Percentiles rank a stretch among this genome's conserved stretches.
Conservation (phyloP, 2,797 vertebrate species). For the Parambassis ranga region DNA sequence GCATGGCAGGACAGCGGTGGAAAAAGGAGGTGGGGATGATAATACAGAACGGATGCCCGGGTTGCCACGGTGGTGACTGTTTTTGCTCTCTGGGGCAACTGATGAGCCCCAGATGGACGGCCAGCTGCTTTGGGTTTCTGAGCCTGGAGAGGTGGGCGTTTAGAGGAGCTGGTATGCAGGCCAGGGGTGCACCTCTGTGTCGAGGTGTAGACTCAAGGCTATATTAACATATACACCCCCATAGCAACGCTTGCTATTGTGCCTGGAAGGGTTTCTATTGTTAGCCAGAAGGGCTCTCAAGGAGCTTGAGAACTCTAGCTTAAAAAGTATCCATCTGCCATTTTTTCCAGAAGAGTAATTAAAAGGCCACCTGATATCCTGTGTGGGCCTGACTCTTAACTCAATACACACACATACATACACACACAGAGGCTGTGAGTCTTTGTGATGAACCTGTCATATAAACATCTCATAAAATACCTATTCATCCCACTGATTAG, state of each 20-base stretch:
- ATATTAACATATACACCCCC: conserved; percentile 27
- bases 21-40: conserved; percentile 42
- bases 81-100: conserved; percentile 59
- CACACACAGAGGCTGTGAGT: conserved; percentile 6
- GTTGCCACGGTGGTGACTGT: conserved; percentile 41
- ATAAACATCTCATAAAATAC: conserved; percentile 33
- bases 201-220: conserved; percentile 33
- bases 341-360: conserved; percentile 48
- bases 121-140: conserved; percentile 66
- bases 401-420: neutral
- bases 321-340: conserved; percentile 57
- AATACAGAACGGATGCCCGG: conserved; percentile 61
- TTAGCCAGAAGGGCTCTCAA: conserved; percentile 34
- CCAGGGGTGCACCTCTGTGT: conserved; percentile 39
- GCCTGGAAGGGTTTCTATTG: conserved; percentile 21
- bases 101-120: conserved; percentile 72
- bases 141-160: conserved; percentile 47
- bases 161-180: conserved; percentile 44
- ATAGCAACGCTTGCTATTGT: neutral
- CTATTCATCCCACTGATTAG: conserved; percentile 26
- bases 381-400: conserved; percentile 13
- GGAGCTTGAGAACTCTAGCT: conserved; percentile 37
- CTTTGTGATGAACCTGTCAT: conserved; percentile 24
- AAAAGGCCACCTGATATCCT: conserved; percentile 63
- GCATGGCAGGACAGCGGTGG: conserved; percentile 21